These are phyloP conservation scores for Palythoa grandiflora DNA, from an alignment of 92 coral and sea anemone species.

Conservation along the genomic window DNA sequence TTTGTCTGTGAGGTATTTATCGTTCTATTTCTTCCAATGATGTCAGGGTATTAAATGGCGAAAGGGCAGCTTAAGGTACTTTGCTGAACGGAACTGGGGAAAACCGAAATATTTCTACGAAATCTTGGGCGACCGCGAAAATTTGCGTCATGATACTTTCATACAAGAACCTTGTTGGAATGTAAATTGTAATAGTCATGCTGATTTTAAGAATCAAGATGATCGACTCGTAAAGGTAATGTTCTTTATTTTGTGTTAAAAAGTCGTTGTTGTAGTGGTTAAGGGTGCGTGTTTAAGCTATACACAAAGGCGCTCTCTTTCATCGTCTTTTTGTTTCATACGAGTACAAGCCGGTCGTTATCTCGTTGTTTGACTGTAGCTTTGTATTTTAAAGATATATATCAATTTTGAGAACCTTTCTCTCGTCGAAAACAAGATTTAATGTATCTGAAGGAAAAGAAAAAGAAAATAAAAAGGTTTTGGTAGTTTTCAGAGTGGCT, in stretches of 20 bases:
- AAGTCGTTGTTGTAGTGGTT: neutral
- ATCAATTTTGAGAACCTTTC: neutral
- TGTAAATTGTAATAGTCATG: neutral
- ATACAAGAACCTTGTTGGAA: conserved; percentile 1
- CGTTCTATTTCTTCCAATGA: neutral
- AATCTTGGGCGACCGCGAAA: neutral
- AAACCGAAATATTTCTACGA: neutral
- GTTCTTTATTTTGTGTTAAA: neutral
- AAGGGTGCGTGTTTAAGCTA: neutral
- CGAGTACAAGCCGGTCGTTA: neutral
- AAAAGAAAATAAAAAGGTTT: neutral
- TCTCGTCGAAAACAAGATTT: neutral
- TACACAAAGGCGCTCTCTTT: neutral
- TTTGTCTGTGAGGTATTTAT: neutral
- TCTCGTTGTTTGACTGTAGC: neutral
- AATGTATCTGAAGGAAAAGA: neutral
- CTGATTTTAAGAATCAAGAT: neutral
- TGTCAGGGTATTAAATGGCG: neutral
- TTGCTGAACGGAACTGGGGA: conserved; percentile 8
- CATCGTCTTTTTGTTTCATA: neutral
- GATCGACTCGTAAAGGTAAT: conserved; percentile 33
- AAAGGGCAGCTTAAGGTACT: neutral
- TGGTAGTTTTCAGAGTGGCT: neutral
- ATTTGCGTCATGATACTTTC: neutral
- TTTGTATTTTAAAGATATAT: neutral